Base-by-base conservation (phyloP, 2,113 vertebrate species). In the Nannospalax galili region DNA sequence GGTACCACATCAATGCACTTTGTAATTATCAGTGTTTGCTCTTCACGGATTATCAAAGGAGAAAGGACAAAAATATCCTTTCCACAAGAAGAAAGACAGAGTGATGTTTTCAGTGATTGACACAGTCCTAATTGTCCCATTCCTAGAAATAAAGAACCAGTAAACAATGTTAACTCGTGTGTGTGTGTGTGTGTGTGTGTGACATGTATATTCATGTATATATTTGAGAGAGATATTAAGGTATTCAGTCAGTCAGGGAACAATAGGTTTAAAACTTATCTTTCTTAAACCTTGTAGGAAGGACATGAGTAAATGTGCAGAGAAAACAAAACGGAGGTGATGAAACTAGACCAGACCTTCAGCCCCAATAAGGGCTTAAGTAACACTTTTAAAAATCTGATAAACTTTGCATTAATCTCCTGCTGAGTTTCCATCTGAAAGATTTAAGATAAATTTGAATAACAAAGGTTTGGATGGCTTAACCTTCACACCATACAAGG, bases 91-190 rank as follows among this genome's bases (percentile, higher is more conserved):
- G 87, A 87, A 16, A 56, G 45, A n/a, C n/a, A n/a, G n/a, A n/a
- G n/a, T n/a, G 81, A 70, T 40, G 81, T 70, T 72, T 85, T 72
- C 95, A 84, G 92, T 92, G 81, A 84, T 62, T 75, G 90, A 94
- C 78, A 58, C 4, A 20, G 90, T 91, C 64, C 81, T 90, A 45
- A 78, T 73, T 82, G 94, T 85, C 42, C 67, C 37, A 62, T 75
- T 87, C 58, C 65, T 93, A 96, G 75, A 93, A 94, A 90, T 93
- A 97, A 93, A 94, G 64, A 65, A 64, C 77, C 60, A 93, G 88
- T 95, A 91, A 92, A 96, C 77, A 84, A 84, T 74, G 75, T 96
- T 77, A 77, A 69, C 32, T n/a, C 40, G 56, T 75, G 73, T 67
- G 88, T 56, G 15, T 12, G 60, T 52, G 40, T 56, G 35, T 86